Percentiles rank a stretch among this genome's conserved stretches.
Evolutionary conservation across 2,113 vertebrate genomes (phyloP).

Genomic region (Pavo muticus): DNA sequence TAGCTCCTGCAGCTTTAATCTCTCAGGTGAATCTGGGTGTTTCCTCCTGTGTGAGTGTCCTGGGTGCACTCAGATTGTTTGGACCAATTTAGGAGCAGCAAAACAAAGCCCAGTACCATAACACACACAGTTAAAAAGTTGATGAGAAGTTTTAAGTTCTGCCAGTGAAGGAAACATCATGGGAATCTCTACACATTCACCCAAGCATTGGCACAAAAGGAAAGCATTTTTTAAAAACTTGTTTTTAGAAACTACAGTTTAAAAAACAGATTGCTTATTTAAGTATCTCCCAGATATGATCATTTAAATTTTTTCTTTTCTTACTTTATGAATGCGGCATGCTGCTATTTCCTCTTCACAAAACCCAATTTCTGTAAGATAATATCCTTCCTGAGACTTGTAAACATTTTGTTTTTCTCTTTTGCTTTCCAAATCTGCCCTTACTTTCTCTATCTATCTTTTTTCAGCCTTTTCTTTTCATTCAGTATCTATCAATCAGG

Average conservation of each 20-base stretch:
- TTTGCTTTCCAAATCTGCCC: background rate
- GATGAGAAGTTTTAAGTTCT: background rate
- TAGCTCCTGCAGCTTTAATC: background rate
- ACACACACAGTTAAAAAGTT: background rate
- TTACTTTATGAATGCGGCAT: fast-evolving
- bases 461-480: background rate
- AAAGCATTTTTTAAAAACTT: background rate
- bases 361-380: background rate
- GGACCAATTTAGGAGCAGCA: background rate
- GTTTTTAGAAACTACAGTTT: background rate
- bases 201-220: background rate
- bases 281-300: background rate
- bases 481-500: background rate
- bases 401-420: background rate
- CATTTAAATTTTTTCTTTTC: background rate
- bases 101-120: background rate
- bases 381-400: background rate
- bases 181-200: background rate
- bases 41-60: background rate
- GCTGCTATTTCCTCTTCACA: background rate
- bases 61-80: background rate
- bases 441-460: background rate
- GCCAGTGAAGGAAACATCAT: background rate
- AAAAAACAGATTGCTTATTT: background rate
- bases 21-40: background rate